phyloP scores from a whole-genome alignment of 2,113 vertebrate species.

The Polypterus senegalus region DNA sequence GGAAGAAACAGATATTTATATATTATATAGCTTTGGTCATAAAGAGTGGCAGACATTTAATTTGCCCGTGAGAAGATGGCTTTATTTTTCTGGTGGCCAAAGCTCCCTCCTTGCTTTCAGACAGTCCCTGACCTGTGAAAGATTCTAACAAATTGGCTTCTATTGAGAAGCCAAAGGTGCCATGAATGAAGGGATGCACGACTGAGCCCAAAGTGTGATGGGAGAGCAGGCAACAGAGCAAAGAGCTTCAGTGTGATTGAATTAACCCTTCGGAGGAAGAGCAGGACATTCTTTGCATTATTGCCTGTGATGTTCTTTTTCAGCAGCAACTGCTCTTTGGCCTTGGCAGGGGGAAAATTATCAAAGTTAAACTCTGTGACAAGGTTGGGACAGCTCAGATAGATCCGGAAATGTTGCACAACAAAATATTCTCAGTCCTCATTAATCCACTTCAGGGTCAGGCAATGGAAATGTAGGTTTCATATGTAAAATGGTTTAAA shows the following conservation, averaged over 20 bases:
- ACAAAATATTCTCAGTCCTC: too few relatives aligned
- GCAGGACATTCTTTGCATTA: conserved; percentile 18
- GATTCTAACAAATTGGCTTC: conserved; percentile 99
- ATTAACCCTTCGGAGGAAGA: conserved; percentile 79
- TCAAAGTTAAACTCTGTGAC: too few relatives aligned
- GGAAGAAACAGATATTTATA: conserved; percentile 62
- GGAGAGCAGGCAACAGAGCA: conserved; percentile 77
- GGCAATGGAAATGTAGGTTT: too few relatives aligned
- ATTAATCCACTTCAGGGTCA: too few relatives aligned
- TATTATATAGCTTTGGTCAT: conserved; percentile 54
- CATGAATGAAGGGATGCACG: conserved; percentile 93
- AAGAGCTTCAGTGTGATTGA: conserved; percentile 83
- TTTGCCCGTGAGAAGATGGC: conserved; percentile 79
- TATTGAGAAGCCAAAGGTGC: conserved; percentile 99
- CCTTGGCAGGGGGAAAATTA: too few relatives aligned
- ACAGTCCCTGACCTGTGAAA: conserved; percentile 97
- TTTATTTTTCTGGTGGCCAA: conserved; percentile 78
- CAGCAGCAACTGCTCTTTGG: too few relatives aligned
- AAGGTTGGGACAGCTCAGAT: too few relatives aligned
- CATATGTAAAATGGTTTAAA: too few relatives aligned
- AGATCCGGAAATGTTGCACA: too few relatives aligned
- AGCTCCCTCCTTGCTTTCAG: conserved; percentile 72
- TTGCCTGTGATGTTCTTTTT: too few relatives aligned
- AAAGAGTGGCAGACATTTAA: conserved; percentile 89
- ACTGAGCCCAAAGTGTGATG: conserved; percentile 94